Percentiles rank a stretch among this genome's conserved stretches.
These are phyloP conservation scores for Scaeva pyrastri DNA, from an alignment of 2,888 invertebrate genomes.

Conservation along the genomic window DNA sequence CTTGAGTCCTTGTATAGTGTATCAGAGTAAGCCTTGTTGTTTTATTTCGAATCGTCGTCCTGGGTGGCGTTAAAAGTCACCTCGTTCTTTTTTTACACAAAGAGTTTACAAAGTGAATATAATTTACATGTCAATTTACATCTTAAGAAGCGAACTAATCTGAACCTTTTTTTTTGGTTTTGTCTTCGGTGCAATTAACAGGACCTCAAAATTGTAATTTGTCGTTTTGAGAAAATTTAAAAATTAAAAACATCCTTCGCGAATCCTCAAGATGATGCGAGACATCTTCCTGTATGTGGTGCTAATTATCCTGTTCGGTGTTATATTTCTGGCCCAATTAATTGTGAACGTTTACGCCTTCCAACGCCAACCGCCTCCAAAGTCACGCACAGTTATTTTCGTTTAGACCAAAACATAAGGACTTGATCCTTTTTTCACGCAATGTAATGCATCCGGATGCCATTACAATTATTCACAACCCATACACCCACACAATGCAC, in stretches of 20 bases:
- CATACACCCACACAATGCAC: slow-evolving; percentile 39
- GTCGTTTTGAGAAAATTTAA: neutral
- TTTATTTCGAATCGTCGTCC: slow-evolving; percentile 9
- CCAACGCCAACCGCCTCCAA: slow-evolving; percentile 81
- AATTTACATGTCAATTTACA: slow-evolving; percentile 26
- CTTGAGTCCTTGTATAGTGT: slow-evolving; percentile 55
- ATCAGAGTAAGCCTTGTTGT: slow-evolving; percentile 34
- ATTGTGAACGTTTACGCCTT: slow-evolving; percentile 83
- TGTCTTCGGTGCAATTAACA: slow-evolving; percentile 27
- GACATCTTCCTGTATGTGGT: slow-evolving; percentile 83
- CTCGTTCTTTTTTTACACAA: slow-evolving; percentile 48
- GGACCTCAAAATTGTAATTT: slow-evolving; percentile 24
- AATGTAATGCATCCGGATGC: slow-evolving; percentile 38
- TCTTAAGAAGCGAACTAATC: neutral
- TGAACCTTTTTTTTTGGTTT: neutral
- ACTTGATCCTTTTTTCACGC: neutral
- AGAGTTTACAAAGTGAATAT: slow-evolving; percentile 61
- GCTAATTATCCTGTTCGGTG: slow-evolving; percentile 83
- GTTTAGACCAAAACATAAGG: slow-evolving; percentile 40
- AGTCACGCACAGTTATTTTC: slow-evolving; percentile 79
- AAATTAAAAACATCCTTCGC: neutral
- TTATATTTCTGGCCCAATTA: slow-evolving; percentile 83
- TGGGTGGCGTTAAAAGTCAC: slow-evolving; percentile 50
- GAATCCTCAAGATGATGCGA: slow-evolving; percentile 80
- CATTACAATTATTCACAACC: slow-evolving; percentile 47